These are phyloP conservation scores for Luffia ferchaultella DNA, from an alignment of 2,888 invertebrate species.

Conservation along the genomic window DNA sequence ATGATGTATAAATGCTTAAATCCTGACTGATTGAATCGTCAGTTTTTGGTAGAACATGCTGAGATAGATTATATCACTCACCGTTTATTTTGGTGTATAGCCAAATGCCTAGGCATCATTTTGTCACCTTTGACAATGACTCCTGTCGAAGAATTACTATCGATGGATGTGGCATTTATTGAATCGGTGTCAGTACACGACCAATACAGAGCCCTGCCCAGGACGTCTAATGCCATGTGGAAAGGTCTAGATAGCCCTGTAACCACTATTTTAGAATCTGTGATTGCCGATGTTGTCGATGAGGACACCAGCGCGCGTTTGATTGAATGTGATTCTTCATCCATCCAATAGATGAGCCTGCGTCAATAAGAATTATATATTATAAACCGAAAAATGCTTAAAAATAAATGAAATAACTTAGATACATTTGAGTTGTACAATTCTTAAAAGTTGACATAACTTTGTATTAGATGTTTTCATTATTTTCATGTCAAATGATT, in stretches of 20 bases:
- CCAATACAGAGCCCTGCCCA: constrained; percentile 89
- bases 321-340: constrained; percentile 79
- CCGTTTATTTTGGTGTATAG: constrained; percentile 85
- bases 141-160: constrained; percentile 69
- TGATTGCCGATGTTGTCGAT: constrained; percentile 34
- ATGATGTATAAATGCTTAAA: no score
- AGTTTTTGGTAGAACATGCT: no score
- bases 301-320: constrained; percentile 65
- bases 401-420: no score
- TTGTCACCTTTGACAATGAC: constrained; percentile 78
- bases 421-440: no score
- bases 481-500: no score
- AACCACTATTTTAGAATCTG: constrained; percentile 57
- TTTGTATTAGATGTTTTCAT: no score
- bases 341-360: constrained; percentile 73
- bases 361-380: not conserved
- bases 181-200: constrained; percentile 83
- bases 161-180: constrained; percentile 86
- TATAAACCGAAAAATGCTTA: no score
- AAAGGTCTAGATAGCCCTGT: constrained; percentile 72
- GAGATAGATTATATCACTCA: constrained; percentile 22
- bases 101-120: constrained; percentile 84
- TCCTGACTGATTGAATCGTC: no score
- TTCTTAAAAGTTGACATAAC: no score
- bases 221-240: constrained; percentile 87